Percentiles rank a stretch among this genome's conserved stretches.
phyloP scores from a whole-genome alignment of 2,888 invertebrate species.

The Drosophila helvetica region DNA sequence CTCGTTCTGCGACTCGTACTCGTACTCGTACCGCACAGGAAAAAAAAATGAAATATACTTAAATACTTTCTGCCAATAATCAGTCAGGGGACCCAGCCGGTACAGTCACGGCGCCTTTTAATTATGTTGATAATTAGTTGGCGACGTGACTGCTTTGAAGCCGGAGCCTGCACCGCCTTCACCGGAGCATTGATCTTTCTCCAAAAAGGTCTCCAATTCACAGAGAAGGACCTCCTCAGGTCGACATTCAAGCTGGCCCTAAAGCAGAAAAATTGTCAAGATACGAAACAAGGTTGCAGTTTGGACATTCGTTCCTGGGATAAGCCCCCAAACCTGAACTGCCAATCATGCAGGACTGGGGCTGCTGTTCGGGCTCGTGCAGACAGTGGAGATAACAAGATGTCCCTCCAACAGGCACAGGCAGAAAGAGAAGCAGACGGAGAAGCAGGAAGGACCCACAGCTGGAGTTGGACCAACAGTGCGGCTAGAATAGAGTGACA shows the following conservation, averaged over 20 bases:
- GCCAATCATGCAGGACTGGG: slow-evolving; percentile 63
- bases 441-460: slow-evolving; percentile 11
- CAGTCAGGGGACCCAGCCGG: slow-evolving; percentile 61
- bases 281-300: slow-evolving; percentile 47
- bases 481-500: slow-evolving; percentile 60
- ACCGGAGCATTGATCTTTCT: neutral
- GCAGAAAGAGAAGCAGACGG: no score
- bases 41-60: slow-evolving; percentile 46
- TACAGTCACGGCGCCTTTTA: slow-evolving; percentile 57
- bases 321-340: slow-evolving; percentile 66
- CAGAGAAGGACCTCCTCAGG: slow-evolving; percentile 12
- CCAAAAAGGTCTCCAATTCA: neutral
- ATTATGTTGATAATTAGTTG: slow-evolving; percentile 68
- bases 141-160: slow-evolving; percentile 64
- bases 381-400: slow-evolving; percentile 72
- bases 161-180: neutral
- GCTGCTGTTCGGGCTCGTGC: slow-evolving; percentile 27
- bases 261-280: slow-evolving; percentile 37
- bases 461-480: neutral
- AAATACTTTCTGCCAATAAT: slow-evolving; percentile 64
- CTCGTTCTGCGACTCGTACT: no score
- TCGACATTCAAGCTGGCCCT: neutral
- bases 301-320: slow-evolving; percentile 34
- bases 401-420: slow-evolving; percentile 39
- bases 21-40: slow-evolving; percentile 11